Conservation (phyloP, 2,888 invertebrate genomes). For the Fragum whitleyi region DNA sequence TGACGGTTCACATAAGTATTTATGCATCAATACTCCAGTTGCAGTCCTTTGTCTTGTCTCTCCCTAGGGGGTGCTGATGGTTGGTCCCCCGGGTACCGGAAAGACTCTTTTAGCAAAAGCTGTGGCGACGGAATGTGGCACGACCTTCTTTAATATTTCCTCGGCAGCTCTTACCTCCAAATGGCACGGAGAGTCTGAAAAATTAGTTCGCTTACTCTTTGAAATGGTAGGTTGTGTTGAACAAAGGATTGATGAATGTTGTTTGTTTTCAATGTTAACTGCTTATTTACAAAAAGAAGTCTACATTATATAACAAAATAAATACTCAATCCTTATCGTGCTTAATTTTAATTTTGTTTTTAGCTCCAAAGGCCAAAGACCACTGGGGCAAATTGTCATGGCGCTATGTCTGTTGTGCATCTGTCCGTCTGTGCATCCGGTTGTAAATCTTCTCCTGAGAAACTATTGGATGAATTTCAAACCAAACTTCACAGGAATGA, state of each 20-base stretch:
- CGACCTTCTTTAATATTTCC: constrained; percentile 91
- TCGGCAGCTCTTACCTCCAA: constrained; percentile 98
- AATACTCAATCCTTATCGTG: too few relatives aligned
- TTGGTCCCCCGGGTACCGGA: constrained; percentile 87
- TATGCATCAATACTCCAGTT: background rate
- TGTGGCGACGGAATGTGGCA: constrained; percentile 87
- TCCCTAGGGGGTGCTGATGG: constrained; percentile 85
- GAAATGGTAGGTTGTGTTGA: constrained; percentile 91
- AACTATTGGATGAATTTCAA: too few relatives aligned
- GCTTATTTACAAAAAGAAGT: too few relatives aligned
- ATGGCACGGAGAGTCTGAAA: constrained; percentile 99
- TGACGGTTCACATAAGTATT: background rate
- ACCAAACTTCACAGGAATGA: too few relatives aligned
- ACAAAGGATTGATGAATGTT: constrained; percentile 8
- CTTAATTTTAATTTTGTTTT: too few relatives aligned
- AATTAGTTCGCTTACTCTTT: constrained; percentile 97
- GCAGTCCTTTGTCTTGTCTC: constrained; percentile 64
- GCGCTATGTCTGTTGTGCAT: too few relatives aligned
- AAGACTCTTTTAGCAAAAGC: constrained; percentile 87
- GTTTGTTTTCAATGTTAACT: background rate
- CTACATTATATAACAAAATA: too few relatives aligned
- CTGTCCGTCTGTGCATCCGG: too few relatives aligned
- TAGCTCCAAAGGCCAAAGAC: too few relatives aligned
- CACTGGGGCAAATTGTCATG: too few relatives aligned
- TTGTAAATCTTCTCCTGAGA: too few relatives aligned